These are phyloP conservation scores for Trididemnum miniatum DNA, from an alignment of 23 tunicate species.

Conservation along the genomic window DNA sequence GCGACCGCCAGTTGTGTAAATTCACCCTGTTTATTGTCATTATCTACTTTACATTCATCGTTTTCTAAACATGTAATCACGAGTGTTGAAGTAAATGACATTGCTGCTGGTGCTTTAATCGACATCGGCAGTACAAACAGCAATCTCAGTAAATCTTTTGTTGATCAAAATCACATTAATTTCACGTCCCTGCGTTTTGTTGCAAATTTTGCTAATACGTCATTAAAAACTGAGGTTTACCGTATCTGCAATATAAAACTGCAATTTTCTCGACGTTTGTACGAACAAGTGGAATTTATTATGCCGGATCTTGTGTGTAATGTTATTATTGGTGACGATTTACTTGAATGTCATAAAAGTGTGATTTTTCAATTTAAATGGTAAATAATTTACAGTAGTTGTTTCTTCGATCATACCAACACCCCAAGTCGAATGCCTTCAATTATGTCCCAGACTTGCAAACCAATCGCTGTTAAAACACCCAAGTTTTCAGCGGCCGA, in stretches of 20 bases:
- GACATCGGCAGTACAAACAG: not conserved
- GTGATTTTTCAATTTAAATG: not conserved
- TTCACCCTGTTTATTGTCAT: not conserved
- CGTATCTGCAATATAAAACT: not conserved
- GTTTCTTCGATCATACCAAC: not conserved
- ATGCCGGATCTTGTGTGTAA: not conserved
- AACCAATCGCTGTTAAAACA: not conserved
- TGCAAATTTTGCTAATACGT: not conserved
- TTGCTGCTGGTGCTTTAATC: not conserved
- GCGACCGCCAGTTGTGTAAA: not conserved
- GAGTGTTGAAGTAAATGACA: not conserved
- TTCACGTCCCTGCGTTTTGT: not conserved
- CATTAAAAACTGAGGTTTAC: not conserved
- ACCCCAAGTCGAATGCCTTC: not conserved
- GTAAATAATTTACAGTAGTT: not conserved
- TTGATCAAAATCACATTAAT: not conserved
- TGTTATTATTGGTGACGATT: not conserved
- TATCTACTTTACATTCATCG: not conserved
- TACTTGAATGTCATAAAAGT: not conserved
- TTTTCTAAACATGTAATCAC: not conserved
- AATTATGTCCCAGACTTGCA: not conserved
- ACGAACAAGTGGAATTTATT: not conserved
- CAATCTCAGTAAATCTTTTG: not conserved
- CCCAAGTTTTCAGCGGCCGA: not conserved
- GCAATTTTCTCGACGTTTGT: not conserved